Evolutionary conservation across 2,888 invertebrate species (phyloP).

Genomic region (Acleris sparsana): DNA sequence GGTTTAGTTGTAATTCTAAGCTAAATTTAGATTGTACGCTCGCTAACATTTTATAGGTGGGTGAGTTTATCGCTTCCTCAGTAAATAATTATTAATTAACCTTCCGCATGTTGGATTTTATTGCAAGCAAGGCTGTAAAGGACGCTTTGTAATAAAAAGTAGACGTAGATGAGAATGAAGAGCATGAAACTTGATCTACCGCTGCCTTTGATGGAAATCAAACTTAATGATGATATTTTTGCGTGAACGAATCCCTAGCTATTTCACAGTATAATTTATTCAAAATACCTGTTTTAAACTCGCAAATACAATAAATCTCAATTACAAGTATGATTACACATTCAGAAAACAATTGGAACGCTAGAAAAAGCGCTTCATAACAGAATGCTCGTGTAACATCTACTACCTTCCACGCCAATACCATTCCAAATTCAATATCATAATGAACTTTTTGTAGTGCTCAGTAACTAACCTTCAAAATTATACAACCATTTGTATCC

Average conservation of each 20-base stretch:
- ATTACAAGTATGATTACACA: no score
- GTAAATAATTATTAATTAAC: conserved; percentile 50
- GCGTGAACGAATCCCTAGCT: no score
- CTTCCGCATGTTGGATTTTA: conserved; percentile 42
- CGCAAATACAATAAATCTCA: no score
- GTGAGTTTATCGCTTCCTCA: conserved; percentile 54
- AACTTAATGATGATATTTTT: no score
- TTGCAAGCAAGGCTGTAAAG: conserved; percentile 37
- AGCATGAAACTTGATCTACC: background rate
- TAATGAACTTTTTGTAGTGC: conserved; percentile 20
- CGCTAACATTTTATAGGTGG: conserved; percentile 44
- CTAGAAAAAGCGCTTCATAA: no score
- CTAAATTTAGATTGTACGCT: conserved; percentile 51
- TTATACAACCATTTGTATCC: conserved; percentile 20
- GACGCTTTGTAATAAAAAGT: conserved; percentile 30
- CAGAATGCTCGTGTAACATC: no score
- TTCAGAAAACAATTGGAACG: no score
- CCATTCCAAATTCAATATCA: conserved; percentile 2
- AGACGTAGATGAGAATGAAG: conserved; percentile 22
- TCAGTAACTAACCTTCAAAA: conserved; percentile 20
- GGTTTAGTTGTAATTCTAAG: conserved; percentile 37
- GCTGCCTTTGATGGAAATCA: no score
- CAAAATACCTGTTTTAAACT: no score
- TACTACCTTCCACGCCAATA: background rate
- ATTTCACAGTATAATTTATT: no score